Conservation (phyloP, 2,797 vertebrate species). For the Pachyuromys duprasi region DNA sequence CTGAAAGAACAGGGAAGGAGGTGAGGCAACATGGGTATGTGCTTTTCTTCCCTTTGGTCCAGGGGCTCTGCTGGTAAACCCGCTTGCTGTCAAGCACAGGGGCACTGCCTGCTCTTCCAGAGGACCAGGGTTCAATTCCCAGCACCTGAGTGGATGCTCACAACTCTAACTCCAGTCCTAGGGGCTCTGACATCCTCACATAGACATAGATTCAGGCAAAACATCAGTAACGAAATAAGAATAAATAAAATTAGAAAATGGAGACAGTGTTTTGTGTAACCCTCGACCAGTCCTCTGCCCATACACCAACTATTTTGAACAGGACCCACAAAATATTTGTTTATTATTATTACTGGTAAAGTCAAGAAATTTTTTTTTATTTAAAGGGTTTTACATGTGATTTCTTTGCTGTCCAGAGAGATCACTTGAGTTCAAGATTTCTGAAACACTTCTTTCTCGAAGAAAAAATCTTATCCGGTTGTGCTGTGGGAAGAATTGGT, state of each 20-base stretch:
- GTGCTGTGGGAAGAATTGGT: background rate
- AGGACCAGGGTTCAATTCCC: too few species aligned
- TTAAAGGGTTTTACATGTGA: background rate
- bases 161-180: too few species aligned
- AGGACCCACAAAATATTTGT: background rate
- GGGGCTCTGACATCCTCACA: too few species aligned
- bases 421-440: background rate
- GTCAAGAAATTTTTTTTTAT: background rate
- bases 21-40: background rate
- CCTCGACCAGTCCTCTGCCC: background rate
- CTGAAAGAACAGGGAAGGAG: conserved; percentile 75
- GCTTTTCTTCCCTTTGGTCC: background rate
- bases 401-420: too few species aligned
- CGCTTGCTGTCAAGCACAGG: background rate
- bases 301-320: background rate
- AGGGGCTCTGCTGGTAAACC: background rate
- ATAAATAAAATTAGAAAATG: background rate
- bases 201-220: too few species aligned
- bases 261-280: background rate
- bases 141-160: too few species aligned
- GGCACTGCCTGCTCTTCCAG: background rate
- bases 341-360: background rate
- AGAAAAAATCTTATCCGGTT: background rate
- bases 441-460: background rate
- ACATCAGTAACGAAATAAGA: too few species aligned